phyloP scores from a whole-genome alignment of 2,888 invertebrate genomes.

The Plagodis dolabraria region DNA sequence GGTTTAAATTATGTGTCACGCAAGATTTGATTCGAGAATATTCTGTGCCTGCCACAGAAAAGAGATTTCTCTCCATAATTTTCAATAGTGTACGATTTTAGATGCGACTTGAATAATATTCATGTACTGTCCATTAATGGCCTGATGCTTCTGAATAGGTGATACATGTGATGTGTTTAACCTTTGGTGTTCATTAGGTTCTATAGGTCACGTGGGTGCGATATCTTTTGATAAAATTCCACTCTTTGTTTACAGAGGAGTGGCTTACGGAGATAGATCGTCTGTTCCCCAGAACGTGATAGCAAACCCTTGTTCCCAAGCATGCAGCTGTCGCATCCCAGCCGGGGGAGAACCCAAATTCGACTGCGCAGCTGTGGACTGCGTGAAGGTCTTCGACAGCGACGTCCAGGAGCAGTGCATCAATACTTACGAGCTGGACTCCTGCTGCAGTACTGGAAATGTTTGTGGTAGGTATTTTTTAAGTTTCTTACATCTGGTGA shows the following conservation, averaged over 20 bases:
- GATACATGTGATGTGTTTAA: too few relatives aligned
- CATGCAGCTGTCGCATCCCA: constrained; percentile 61
- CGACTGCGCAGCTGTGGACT: constrained; percentile 75
- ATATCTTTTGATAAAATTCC: neutral
- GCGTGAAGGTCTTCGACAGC: constrained; percentile 64
- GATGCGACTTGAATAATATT: too few relatives aligned
- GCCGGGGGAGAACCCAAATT: constrained; percentile 54
- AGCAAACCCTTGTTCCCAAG: constrained; percentile 69
- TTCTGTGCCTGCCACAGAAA: too few relatives aligned
- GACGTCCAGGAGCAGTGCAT: constrained; percentile 67
- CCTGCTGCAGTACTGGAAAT: constrained; percentile 69
- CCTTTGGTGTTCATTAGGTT: too few relatives aligned
- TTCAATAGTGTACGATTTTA: too few relatives aligned
- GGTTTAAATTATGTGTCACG: too few relatives aligned
- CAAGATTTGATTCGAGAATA: too few relatives aligned
- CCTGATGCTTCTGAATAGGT: too few relatives aligned
- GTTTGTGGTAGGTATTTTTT: constrained; percentile 64
- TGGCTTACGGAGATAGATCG: constrained; percentile 55
- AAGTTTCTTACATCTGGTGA: too few relatives aligned
- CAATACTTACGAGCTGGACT: constrained; percentile 63
- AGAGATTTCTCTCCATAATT: too few relatives aligned
- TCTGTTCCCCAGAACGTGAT: constrained; percentile 63
- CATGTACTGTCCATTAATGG: too few relatives aligned
- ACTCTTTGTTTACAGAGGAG: constrained; percentile 60
- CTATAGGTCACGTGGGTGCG: too few relatives aligned